A percentile compares a stretch with the other conserved stretches of the same genome.
Evolutionary conservation across 2,888 invertebrate genomes (phyloP).

Genomic region (Slavum lentiscoides): DNA sequence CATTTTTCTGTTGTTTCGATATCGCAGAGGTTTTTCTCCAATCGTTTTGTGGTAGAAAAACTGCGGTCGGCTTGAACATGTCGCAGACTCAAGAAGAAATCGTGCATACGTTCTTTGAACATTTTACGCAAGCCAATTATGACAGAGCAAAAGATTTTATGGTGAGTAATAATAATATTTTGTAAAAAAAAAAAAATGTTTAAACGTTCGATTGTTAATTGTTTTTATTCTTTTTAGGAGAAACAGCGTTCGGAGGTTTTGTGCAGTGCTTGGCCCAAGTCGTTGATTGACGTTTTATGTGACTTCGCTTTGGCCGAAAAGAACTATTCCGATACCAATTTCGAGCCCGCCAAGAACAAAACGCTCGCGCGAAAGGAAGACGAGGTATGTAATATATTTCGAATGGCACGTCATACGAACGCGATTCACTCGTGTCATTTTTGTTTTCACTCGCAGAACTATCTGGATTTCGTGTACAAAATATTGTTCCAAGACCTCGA

Average conservation of each 20-base stretch:
- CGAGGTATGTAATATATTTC: slow-evolving; percentile 16
- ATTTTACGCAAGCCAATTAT: slow-evolving; percentile 21
- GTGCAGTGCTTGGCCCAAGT: slow-evolving; percentile 25
- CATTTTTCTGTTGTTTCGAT: too few species aligned
- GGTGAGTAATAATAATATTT: background rate
- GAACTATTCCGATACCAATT: slow-evolving; percentile 34
- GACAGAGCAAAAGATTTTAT: slow-evolving; percentile 43
- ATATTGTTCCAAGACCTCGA: slow-evolving; percentile 38
- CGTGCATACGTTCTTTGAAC: slow-evolving; percentile 11
- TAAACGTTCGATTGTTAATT: background rate
- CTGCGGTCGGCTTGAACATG: background rate
- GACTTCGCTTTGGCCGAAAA: slow-evolving; percentile 50
- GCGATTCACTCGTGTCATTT: background rate
- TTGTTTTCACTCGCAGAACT: slow-evolving; percentile 30
- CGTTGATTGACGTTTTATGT: slow-evolving; percentile 41
- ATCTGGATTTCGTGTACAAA: slow-evolving; percentile 40
- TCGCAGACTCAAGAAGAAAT: slow-evolving; percentile 26
- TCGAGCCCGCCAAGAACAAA: slow-evolving; percentile 37
- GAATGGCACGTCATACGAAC: background rate
- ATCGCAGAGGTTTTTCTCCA: too few species aligned
- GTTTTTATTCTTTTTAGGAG: slow-evolving; percentile 17
- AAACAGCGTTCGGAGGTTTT: slow-evolving; percentile 25
- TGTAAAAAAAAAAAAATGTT: too few species aligned
- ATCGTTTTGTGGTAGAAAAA: background rate
- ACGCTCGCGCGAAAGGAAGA: slow-evolving; percentile 33